Conservation (phyloP, 2,113 vertebrate species). For the Propithecus coquereli region DNA sequence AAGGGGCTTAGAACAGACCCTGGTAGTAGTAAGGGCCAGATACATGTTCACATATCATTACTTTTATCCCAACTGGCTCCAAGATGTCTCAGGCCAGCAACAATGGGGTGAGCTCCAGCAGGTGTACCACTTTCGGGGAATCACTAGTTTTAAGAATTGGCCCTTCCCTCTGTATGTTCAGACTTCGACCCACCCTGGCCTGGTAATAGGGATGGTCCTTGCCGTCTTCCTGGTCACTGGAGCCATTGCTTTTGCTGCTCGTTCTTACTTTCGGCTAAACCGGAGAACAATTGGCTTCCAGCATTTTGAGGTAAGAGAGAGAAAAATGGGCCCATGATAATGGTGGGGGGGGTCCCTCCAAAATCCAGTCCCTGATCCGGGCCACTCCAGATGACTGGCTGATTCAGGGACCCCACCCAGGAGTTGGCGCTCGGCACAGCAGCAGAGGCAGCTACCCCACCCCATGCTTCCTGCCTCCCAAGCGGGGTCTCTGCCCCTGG, state of each 20-base stretch:
- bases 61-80: background rate
- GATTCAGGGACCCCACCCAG: background rate
- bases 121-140: background rate
- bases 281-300: slow-evolving; percentile 86
- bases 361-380: background rate
- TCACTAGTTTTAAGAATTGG: background rate
- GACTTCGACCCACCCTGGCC: slow-evolving; percentile 75
- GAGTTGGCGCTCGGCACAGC: background rate
- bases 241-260: slow-evolving; percentile 80
- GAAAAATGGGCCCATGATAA: accelerated
- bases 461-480: background rate
- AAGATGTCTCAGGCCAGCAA: background rate
- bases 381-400: accelerated
- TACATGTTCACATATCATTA: background rate
- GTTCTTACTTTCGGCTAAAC: slow-evolving; percentile 88
- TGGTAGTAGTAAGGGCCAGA: background rate
- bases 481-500: background rate
- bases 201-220: slow-evolving; percentile 87
- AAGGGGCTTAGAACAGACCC: background rate
- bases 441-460: background rate
- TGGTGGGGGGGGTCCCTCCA: background rate
- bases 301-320: slow-evolving; percentile 89
- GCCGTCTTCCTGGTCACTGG: slow-evolving; percentile 79
- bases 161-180: slow-evolving; percentile 60
- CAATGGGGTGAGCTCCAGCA: background rate